Base-by-base conservation (phyloP, 2,797 vertebrate genomes). In the Falco rusticolus region DNA sequence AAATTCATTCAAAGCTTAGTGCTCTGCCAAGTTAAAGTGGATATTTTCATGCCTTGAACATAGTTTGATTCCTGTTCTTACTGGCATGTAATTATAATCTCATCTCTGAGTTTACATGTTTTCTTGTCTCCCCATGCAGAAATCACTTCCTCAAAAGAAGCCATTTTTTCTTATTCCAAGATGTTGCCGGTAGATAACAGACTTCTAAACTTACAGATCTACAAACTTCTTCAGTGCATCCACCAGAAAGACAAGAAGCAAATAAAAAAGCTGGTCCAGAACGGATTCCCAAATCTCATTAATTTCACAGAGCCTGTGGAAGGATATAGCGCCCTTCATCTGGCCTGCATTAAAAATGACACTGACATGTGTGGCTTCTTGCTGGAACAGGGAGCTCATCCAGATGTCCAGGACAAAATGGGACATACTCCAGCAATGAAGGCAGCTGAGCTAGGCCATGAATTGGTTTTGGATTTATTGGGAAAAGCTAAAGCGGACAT, bases 141-240 rank as follows among this genome's bases (percentile, higher is more conserved):
- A 91, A 87, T 29, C 22, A n/a, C 19, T 90, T 94, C 91, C 78
- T 56, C 84, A n/a, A 34, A 94, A 95, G 88, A 84, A 77, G 47
- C 45, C 7, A 13, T 8, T 66, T 79, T 60, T 48, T 53, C 37
- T 72, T 84, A 68, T 61, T 87, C 90, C 96, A 97, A 77, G 34
- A 94, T 97, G 96, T 85, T 94, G 41, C 95, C 97, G 16, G 98
- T 98, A 39, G 93, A 98, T 84, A 97, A 92, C 41, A 98, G 98
- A 53, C 98, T 99, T 90, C 96, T 98, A 95, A 97, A 98, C 61
- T 97, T 99, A 61, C 99, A 99, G 97, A 98, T 99, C 93, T 99
- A 99, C 97, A 99, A 98, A 93, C 97, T 99, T 92, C 98, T 99
- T 87, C 99, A 99, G 93, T 98, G 91, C 9, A 97, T 99, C 91